Base-by-base conservation (phyloP, 37 sponge, comb jelly and placozoan species). In the Eunapius fragilis region DNA sequence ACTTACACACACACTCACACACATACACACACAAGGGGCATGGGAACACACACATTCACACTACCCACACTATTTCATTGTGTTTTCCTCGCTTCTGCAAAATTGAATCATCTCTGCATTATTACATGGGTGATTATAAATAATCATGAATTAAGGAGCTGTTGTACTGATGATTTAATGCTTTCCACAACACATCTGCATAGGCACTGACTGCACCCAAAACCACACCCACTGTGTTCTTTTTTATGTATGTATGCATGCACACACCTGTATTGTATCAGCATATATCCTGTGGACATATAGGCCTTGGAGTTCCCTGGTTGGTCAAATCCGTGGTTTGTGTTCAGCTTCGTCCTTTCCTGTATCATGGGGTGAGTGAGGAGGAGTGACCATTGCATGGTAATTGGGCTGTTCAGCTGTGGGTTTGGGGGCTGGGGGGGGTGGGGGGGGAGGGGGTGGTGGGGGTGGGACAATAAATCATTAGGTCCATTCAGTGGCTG, bases 351-450 rank as follows among this genome's bases (percentile, higher is more conserved):
- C 72, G 17, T 87, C n/a, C 79, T 88, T 41, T 92, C 96, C 33
- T 90, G 91, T 72, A 25, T 92, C 11, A 96, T 92, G 91, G 96
- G 96, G 94, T 94, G 30, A 75, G 91, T 71, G 25, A 58, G 58
- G 6, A 17, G 58, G 58, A 58, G 22, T 12, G 17, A 19, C 58
- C 58, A 58, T 58, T 58, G 58, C 58, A 4, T 13, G 17, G 58
- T 58, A 58, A 58, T 58, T 58, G 58, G 58, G 14, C 58, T 58
- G 58, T 58, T 58, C 19, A 58, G 58, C 58, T 58, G 58, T 58
- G 58, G 81, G 70, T 49, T 68, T 33, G 67, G 34, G 28, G 31
- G 33, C 26, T 11, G 81, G 5, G 26, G 14, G 70, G 81, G 69
- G 13, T 5, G 31, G 2, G 81, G 81, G 69, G 10, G n/a, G 68